A percentile compares a stretch with the other conserved stretches of the same genome.
phyloP scores from a whole-genome alignment of 2,113 vertebrate genomes.

The Catharus bicknelli region DNA sequence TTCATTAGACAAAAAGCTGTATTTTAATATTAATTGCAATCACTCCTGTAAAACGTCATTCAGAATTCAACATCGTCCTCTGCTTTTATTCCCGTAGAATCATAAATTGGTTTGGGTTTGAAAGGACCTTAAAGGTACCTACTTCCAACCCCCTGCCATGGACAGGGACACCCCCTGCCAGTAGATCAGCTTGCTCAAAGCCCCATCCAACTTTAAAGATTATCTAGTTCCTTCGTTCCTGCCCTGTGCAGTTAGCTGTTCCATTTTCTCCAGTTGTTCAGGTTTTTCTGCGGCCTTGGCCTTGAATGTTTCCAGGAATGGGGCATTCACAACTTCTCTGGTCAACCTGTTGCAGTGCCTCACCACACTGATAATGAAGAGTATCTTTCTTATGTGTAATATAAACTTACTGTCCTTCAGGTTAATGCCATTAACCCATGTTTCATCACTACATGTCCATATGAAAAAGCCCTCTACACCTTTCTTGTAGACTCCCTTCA shows the following conservation, averaged over 20 bases:
- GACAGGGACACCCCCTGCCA: no score
- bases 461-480: neutral
- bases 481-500: neutral
- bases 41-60: constrained; percentile 10
- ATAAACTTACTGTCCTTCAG: neutral
- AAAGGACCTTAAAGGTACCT: neutral
- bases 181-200: no score
- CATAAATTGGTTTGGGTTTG: neutral
- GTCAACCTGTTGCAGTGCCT: neutral
- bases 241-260: no score
- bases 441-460: fast-evolving
- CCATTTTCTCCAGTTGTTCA: no score
- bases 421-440: neutral
- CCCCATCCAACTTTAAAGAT: no score
- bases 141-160: fast-evolving
- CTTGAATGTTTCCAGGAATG: neutral
- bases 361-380: neutral
- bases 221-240: no score
- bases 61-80: constrained; percentile 35
- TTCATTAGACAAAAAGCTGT: constrained; percentile 69
- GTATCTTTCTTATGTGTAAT: neutral
- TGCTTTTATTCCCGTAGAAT: neutral
- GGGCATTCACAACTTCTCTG: neutral
- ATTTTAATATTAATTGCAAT: constrained; percentile 72
- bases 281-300: no score